phyloP scores from a whole-genome alignment of 92 coral and sea anemone genomes.

The Porites lobata region DNA sequence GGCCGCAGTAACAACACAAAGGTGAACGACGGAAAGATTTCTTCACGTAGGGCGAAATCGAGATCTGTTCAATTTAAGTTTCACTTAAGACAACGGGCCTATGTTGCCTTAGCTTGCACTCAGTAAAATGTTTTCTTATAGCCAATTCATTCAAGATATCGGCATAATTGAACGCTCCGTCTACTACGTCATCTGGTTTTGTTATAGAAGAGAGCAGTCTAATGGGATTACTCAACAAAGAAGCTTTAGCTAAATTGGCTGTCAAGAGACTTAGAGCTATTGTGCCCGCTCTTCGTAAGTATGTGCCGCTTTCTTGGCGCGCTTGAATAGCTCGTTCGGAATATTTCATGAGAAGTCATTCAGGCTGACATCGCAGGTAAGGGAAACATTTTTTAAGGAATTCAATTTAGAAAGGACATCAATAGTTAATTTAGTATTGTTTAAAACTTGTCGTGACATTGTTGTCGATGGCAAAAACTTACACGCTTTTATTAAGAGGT shows the following conservation, averaged over 20 bases:
- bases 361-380: constrained; percentile 9
- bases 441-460: not conserved
- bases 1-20: not conserved
- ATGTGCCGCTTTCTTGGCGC: not conserved
- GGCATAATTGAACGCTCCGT: not conserved
- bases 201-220: constrained; percentile 7
- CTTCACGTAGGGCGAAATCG: constrained; percentile 15
- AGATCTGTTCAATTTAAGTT: not conserved
- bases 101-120: not conserved
- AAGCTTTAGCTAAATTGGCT: constrained; percentile 20
- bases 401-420: not conserved
- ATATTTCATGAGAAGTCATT: not conserved
- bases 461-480: not conserved
- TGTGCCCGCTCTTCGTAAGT: not conserved
- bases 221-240: constrained; percentile 43
- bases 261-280: constrained; percentile 17
- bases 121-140: not conserved
- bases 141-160: not conserved
- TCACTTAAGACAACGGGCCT: not conserved
- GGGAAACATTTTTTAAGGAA: not conserved
- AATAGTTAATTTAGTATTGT: not conserved
- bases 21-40: constrained; percentile 26
- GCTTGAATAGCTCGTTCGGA: constrained; percentile 3
- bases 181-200: constrained; percentile 1
- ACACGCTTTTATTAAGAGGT: not conserved